Evolutionary conservation across 1,140 invertebrate species (phyloP), one percentile per base, ranked within the genome.

Genomic region (Hycleus cichorii): DNA sequence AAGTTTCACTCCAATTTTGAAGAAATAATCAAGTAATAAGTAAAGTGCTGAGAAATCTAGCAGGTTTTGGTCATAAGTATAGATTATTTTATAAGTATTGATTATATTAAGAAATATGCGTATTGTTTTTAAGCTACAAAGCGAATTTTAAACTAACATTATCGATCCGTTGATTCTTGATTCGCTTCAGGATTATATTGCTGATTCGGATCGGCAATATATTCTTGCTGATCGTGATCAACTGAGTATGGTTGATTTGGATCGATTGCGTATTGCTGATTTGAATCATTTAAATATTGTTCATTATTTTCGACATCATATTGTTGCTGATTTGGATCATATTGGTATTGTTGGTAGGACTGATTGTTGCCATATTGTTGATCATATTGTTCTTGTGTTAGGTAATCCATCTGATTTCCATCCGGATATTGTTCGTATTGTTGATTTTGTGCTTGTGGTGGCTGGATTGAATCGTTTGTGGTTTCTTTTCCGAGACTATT

Each of bases 261-360:
- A n/a, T 65, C 54, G 9, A 57, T 55, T 45, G 49, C 25, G 43
- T 67, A 58, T 32, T 64, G 58, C 25, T 52, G 52, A 53, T 62
- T 62, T 3, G 57, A 57, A 49, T 68, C 56, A n/a, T 54, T 49
- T n/a, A 44, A 10, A 43, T 65, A 59, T 24, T 55, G 54, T 38
- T 65, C 59, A 11, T 61, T 45, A 49, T 64, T 55, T 38, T 58
- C 61, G 0, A 59, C 56, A 58, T 68, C 62, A 49, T 70, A 71
- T 25, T 68, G 61, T 25, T 66, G 18, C 18, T 18, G 47, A 46
- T 68, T 62, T 7, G 60, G 60, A 44, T 65, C 49, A 1, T 27
- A 39, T 8, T 47, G 38, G 11, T 64, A 69, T 11, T 62, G 6
- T 24, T 66, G 39, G 40, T 60, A 48, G 46, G 56, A 47, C 0